phyloP scores from a whole-genome alignment of 1,140 invertebrate species.

The Cyclargus thomasi region DNA sequence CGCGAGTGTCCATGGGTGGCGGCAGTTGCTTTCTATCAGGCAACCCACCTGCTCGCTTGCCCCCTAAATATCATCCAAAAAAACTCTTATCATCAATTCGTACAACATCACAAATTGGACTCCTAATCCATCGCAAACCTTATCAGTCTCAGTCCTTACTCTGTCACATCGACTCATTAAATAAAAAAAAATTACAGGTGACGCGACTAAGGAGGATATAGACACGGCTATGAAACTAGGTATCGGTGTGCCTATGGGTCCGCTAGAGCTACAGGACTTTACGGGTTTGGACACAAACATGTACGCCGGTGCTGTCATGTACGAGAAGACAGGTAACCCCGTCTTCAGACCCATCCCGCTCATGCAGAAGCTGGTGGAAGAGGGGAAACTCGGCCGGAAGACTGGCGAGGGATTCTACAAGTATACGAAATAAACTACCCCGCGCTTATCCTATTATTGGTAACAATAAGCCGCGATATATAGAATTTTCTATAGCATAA shows the following conservation, averaged over 20 bases:
- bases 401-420: slow-evolving; percentile 91
- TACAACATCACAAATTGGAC: too few relatives aligned
- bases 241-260: slow-evolving; percentile 90
- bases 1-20: too few relatives aligned
- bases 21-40: too few relatives aligned
- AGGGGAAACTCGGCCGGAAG: slow-evolving; percentile 89
- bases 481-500: too few relatives aligned
- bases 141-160: too few relatives aligned
- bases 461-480: too few relatives aligned
- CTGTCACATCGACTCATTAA: too few relatives aligned
- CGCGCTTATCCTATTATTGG: too few relatives aligned
- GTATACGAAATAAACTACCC: slow-evolving; percentile 80
- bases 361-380: slow-evolving; percentile 83
- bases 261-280: slow-evolving; percentile 88
- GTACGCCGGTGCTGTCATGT: slow-evolving; percentile 81
- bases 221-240: slow-evolving; percentile 93
- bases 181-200: slow-evolving; percentile 53
- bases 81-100: too few relatives aligned
- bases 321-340: slow-evolving; percentile 83
- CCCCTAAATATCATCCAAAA: too few relatives aligned
- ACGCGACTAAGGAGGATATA: slow-evolving; percentile 83
- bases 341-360: slow-evolving; percentile 80
- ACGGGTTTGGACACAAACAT: slow-evolving; percentile 85
- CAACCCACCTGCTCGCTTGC: too few relatives aligned
- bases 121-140: too few relatives aligned